Base-by-base conservation (phyloP, 2,797 vertebrate genomes). In the Protosalanx chinensis region DNA sequence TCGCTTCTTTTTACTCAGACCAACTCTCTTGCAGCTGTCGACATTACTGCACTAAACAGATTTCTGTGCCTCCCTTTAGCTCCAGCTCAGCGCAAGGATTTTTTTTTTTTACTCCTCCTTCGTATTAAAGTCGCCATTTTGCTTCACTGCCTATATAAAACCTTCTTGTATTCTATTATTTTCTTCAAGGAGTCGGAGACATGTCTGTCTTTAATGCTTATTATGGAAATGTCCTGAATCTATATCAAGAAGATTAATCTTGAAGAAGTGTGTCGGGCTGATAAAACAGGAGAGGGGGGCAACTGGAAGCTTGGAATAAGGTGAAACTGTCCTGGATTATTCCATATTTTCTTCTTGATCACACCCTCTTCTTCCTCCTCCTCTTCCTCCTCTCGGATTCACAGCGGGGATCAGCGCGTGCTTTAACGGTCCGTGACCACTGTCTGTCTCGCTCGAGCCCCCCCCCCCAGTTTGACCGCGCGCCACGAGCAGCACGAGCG, bases 71-170 rank as follows among this genome's bases (percentile, higher is more conserved):
- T 91, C 90, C 87, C 88, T 92, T 91, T 81, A 82, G 90, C 86
- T 88, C 84, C 87, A 86, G 83, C 82, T 27, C 85, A 89, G 88
- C 91, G 91, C 88, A 73, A 80, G 88, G 89, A 87, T 90, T 88
- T 86, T 80, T 88, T 86, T 80, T 27, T 78, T 79, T 78, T 82
- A 88, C 91, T 93, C 92, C 91, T 94, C 93, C 92, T 94, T 92
- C 93, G 90, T 91, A 93, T 93, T 94, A 96, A 95, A 95, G 95
- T 95, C 96, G 95, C 96, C 96, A 96, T 97, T 96, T 97, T 97
- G 95, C 95, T 94, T 94, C 92, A 91, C 90, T 93, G 94, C 91
- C 91, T 91, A 86, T 92, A 88, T 91, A 92, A 86, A 92, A 93
- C 88, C 91, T 87, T 87, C 85, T 89, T 88, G 88, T 91, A 86